phyloP scores from a whole-genome alignment of 92 coral and sea anemone species.

The Porites lobata region DNA sequence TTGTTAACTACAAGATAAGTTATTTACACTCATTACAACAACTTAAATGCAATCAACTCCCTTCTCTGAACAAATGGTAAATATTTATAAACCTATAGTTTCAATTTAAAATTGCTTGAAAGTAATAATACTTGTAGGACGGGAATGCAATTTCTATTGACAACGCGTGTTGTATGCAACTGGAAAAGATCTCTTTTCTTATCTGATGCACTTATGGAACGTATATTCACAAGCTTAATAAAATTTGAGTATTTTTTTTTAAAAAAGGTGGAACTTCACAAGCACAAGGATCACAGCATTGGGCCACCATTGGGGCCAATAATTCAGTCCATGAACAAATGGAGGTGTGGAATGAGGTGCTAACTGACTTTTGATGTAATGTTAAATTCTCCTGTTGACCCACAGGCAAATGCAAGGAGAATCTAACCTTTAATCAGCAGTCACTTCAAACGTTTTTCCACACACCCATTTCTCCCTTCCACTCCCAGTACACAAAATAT shows the following conservation, averaged over 20 bases:
- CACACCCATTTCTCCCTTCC: no score
- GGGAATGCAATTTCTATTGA: background rate
- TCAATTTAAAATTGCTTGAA: background rate
- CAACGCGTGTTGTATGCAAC: background rate
- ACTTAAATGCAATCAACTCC: background rate
- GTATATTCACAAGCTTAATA: background rate
- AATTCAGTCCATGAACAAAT: no score
- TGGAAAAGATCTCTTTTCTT: background rate
- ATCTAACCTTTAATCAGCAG: no score
- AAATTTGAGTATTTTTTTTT: background rate
- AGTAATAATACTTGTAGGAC: background rate
- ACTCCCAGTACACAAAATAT: no score
- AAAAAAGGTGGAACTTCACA: background rate
- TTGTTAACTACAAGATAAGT: background rate
- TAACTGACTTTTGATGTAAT: no score
- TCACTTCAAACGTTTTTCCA: no score
- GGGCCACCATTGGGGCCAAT: no score
- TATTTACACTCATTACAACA: background rate
- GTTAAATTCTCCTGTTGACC: no score
- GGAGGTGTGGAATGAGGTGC: no score
- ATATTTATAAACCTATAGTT: background rate
- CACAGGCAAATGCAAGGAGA: no score
- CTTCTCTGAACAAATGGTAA: background rate
- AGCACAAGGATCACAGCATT: no score
- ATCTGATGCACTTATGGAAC: no score